phyloP scores from a whole-genome alignment of 92 coral and sea anemone genomes.

The Pocillopora meandrina region DNA sequence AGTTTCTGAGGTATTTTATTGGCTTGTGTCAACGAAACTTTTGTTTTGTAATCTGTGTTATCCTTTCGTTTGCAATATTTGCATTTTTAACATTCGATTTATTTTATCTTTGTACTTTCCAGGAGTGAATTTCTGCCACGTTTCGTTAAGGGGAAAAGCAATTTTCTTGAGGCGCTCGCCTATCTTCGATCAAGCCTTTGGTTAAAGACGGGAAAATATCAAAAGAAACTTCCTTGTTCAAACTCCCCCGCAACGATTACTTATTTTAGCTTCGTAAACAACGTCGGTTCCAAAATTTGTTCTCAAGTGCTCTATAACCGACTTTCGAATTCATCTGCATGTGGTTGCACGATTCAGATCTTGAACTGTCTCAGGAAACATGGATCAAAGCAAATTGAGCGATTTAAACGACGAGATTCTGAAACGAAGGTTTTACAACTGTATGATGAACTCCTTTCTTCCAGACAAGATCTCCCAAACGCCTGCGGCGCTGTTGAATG shows the following conservation, averaged over 20 bases:
- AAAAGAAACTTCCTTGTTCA: conserved; percentile 29
- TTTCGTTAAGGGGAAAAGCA: not conserved
- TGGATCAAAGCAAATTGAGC: conserved; percentile 66
- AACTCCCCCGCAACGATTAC: conserved; percentile 50
- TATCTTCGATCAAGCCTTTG: not conserved
- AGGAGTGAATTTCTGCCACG: conserved; percentile 20
- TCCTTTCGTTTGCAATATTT: conserved; percentile 69
- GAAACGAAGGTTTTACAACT: conserved; percentile 69
- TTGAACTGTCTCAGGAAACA: conserved; percentile 8
- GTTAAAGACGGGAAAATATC: not conserved
- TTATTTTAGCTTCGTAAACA: conserved; percentile 65
- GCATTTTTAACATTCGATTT: conserved; percentile 58
- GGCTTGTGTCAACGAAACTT: conserved; percentile 73
- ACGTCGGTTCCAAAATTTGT: conserved; percentile 24
- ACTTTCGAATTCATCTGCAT: conserved; percentile 34
- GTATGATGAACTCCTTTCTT: conserved; percentile 59
- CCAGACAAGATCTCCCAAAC: conserved; percentile 45
- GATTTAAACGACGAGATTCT: conserved; percentile 75
- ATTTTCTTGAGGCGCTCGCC: not conserved
- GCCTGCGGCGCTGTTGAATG: conserved; percentile 71
- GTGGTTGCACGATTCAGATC: conserved; percentile 8
- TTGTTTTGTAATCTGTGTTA: conserved; percentile 64
- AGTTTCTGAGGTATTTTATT: conserved; percentile 75
- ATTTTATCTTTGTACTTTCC: conserved; percentile 31
- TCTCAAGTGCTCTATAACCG: conserved; percentile 54